These are phyloP conservation scores for Coelopa pilipes DNA, from an alignment of 2,888 invertebrate genomes.

Conservation along the genomic window DNA sequence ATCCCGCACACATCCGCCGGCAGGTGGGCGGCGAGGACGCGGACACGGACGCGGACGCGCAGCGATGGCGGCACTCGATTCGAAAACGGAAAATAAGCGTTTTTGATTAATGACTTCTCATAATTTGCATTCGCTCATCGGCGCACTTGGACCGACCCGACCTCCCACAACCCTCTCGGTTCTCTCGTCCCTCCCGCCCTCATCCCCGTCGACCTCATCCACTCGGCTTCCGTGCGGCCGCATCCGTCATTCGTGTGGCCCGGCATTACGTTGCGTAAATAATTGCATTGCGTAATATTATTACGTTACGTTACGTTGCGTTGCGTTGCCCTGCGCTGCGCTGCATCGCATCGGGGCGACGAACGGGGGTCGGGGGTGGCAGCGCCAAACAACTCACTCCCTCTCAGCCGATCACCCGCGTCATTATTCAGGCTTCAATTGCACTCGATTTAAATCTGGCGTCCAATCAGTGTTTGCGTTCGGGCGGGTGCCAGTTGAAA, in stretches of 20 bases:
- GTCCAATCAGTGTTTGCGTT: conserved; percentile 27
- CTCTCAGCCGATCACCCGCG: conserved; percentile 1
- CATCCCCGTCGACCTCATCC: no score
- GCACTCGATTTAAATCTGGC: conserved; percentile 34
- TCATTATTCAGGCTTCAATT: conserved; percentile 32
- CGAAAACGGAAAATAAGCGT: conserved; percentile 9
- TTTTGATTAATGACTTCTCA: conserved; percentile 34
- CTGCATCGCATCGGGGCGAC: not conserved
- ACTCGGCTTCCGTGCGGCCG: no score
- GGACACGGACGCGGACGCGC: no score
- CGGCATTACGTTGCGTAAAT: conserved; percentile 25
- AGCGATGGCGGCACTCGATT: no score
- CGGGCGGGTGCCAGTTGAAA: conserved; percentile 23
- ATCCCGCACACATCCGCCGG: no score
- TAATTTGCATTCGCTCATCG: conserved; percentile 24
- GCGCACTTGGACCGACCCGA: not conserved
- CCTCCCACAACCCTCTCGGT: not conserved
- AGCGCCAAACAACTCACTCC: conserved; percentile 14
- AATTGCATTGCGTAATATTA: conserved; percentile 36
- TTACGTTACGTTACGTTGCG: conserved; percentile 12
- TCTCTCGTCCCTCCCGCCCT: not conserved
- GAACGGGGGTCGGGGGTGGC: no score
- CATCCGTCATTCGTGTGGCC: not conserved
- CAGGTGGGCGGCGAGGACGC: no score
- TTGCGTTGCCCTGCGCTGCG: conserved; percentile 13